A percentile compares a stretch with the other conserved stretches of the same genome.
Conservation (phyloP, 2,797 vertebrate genomes). For the Buceros bicornis region DNA sequence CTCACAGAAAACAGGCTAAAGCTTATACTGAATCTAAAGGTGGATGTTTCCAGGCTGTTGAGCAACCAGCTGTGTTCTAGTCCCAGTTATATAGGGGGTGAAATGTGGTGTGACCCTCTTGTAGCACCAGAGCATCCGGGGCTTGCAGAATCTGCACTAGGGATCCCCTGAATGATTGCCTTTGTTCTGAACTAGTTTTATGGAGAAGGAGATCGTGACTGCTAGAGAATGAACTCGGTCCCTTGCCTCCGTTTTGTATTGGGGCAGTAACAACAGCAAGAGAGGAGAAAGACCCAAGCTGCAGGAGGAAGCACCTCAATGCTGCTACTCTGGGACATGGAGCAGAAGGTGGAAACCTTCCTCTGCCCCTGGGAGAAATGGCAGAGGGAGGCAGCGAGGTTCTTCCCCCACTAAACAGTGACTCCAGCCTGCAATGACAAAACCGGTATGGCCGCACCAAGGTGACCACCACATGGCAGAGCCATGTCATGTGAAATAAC, state of each 20-base stretch:
- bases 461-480: neutral
- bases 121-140: neutral
- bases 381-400: neutral
- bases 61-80: neutral
- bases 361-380: neutral
- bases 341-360: neutral
- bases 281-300: neutral
- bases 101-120: neutral
- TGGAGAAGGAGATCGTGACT: neutral
- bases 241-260: neutral
- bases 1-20: neutral
- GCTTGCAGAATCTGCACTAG: neutral
- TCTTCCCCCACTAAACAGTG: neutral
- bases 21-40: neutral
- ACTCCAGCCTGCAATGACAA: neutral
- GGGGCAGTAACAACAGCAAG: neutral
- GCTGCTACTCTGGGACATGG: neutral
- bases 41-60: neutral
- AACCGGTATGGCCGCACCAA: neutral
- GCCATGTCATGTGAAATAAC: neutral
- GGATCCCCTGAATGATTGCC: neutral
- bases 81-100: neutral
- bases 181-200: neutral
- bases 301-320: neutral
- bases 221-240: neutral